Conservation (phyloP, 2,113 vertebrate genomes). For the Pangasianodon gigas region DNA sequence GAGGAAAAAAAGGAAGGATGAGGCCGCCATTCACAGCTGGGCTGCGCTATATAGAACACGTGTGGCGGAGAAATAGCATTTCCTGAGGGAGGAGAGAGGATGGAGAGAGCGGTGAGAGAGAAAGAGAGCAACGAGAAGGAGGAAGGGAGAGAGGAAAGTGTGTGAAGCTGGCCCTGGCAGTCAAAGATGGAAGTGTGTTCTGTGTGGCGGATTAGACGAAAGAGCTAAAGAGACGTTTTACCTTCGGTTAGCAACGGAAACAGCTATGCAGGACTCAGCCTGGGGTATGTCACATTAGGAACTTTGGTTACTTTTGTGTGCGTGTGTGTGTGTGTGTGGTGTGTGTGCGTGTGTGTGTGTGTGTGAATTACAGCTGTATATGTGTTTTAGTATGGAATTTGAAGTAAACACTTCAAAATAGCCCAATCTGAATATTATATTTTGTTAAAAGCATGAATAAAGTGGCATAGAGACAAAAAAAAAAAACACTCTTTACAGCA, state of each 20-base stretch:
- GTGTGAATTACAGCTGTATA: neutral
- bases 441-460: neutral
- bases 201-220: slow-evolving; percentile 27
- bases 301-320: neutral
- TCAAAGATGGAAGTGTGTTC: slow-evolving; percentile 48
- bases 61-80: slow-evolving; percentile 31
- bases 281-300: slow-evolving; percentile 17
- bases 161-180: slow-evolving; percentile 34
- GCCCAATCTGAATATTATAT: neutral
- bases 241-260: neutral
- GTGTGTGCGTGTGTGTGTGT: neutral
- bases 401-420: neutral
- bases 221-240: neutral
- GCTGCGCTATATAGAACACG: slow-evolving; percentile 41
- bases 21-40: slow-evolving; percentile 38
- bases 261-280: slow-evolving; percentile 30
- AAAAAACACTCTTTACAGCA: neutral
- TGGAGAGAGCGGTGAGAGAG: slow-evolving; percentile 25
- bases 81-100: slow-evolving; percentile 45
- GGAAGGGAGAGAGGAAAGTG: slow-evolving; percentile 41
- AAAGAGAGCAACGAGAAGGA: slow-evolving; percentile 48
- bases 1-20: slow-evolving; percentile 32
- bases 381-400: neutral
- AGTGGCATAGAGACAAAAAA: neutral
- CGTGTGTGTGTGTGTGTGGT: slow-evolving; percentile 20